These are phyloP conservation scores for Siniperca chuatsi DNA, from an alignment of 2,113 vertebrate species.

Conservation along the genomic window DNA sequence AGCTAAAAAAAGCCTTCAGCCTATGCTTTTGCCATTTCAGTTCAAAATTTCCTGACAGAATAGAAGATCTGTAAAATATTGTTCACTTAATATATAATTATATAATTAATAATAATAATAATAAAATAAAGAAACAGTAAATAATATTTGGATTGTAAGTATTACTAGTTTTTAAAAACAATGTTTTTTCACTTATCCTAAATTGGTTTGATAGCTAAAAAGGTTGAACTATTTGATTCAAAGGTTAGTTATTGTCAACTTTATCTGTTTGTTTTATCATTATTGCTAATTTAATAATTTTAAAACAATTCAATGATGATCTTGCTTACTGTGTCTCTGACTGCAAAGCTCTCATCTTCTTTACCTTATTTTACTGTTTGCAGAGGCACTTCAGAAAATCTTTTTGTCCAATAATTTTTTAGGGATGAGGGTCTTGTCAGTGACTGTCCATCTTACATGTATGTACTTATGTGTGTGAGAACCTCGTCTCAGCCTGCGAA, in stretches of 20 bases:
- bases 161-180: not conserved
- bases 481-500: slow-evolving; percentile 79
- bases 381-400: not conserved
- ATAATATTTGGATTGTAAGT: not conserved
- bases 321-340: not conserved
- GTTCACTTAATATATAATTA: not conserved
- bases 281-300: not conserved
- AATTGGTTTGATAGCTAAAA: not conserved
- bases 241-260: not conserved
- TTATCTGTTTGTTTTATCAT: not conserved
- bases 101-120: not conserved
- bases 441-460: slow-evolving; percentile 30
- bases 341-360: not conserved
- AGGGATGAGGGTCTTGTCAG: not conserved
- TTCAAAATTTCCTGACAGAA: not conserved
- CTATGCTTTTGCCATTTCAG: not conserved
- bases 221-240: not conserved
- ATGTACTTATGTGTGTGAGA: slow-evolving; percentile 66
- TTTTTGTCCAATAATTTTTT: not conserved
- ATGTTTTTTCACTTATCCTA: not conserved
- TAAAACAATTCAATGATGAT: not conserved
- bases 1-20: not conserved
- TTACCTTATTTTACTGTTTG: not conserved
- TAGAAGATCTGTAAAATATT: not conserved
- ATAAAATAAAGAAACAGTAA: not conserved